Percentiles rank a stretch among this genome's conserved stretches.
phyloP scores from a whole-genome alignment of 2,113 vertebrate genomes.

The Candoia aspera region DNA sequence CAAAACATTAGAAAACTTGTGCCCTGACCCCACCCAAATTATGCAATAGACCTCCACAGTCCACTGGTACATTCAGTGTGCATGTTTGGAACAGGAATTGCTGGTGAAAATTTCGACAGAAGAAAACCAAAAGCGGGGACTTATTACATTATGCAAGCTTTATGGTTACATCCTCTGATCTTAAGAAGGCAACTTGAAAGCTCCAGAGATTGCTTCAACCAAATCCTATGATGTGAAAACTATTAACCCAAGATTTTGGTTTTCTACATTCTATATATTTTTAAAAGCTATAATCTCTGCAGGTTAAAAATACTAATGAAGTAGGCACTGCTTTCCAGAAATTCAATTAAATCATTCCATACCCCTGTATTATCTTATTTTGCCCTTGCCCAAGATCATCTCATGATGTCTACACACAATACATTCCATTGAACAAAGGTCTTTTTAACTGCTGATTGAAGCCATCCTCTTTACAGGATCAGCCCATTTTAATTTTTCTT shows the following conservation, averaged over 20 bases:
- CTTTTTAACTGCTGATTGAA: too few species aligned
- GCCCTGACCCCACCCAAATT: background rate
- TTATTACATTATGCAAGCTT: background rate
- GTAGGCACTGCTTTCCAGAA: too few species aligned
- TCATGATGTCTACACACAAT: too few species aligned
- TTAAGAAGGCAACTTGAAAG: background rate
- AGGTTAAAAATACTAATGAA: too few species aligned
- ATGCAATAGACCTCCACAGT: background rate
- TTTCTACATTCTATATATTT: background rate
- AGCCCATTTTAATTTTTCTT: too few species aligned
- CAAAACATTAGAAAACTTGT: background rate
- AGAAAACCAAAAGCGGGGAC: background rate
- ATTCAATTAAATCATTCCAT: too few species aligned
- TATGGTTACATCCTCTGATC: background rate
- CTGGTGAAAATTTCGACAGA: background rate
- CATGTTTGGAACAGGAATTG: background rate
- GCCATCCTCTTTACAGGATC: too few species aligned
- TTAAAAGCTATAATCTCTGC: too few species aligned
- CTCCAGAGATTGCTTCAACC: background rate
- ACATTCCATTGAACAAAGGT: too few species aligned
- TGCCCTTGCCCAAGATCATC: too few species aligned
- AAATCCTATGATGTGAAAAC: background rate
- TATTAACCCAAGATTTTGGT: too few species aligned
- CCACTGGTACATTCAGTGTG: background rate
- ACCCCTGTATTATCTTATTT: too few species aligned